Evolutionary conservation across 1,140 invertebrate species (phyloP).

Genomic region (Euschistus heros): DNA sequence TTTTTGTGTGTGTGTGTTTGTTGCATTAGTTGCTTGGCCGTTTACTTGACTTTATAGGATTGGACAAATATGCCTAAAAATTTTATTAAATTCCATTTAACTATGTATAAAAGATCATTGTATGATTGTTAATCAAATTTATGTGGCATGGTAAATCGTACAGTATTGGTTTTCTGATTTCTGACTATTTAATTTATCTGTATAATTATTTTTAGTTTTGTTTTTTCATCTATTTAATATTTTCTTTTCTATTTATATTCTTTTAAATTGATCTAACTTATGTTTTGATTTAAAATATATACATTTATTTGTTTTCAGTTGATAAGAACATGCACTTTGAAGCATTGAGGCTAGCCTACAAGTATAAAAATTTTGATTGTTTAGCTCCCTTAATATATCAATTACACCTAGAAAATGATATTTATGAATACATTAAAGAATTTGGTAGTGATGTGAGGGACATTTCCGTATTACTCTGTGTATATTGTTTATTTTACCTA

Average conservation of each 20-base stretch:
- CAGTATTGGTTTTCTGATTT: no score
- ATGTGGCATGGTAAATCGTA: no score
- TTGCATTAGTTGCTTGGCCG: no score
- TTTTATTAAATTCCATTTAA: no score
- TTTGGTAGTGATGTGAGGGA: not conserved
- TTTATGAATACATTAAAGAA: not conserved
- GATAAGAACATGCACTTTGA: not conserved
- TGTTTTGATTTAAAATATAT: not conserved
- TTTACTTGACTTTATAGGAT: no score
- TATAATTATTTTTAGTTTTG: not conserved
- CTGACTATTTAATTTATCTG: not conserved
- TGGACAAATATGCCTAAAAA: no score
- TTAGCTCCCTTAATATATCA: not conserved
- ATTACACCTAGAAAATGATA: not conserved
- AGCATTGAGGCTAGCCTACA: not conserved
- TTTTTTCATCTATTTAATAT: not conserved
- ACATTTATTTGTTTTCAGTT: not conserved
- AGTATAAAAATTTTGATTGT: slow-evolving; percentile 12
- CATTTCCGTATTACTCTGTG: not conserved
- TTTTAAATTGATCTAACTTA: not conserved
- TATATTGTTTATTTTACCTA: not conserved
- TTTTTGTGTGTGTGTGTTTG: no score
- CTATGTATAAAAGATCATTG: no score
- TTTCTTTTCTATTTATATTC: not conserved
- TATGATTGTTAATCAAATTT: no score